Percentiles rank a stretch among this genome's conserved stretches.
phyloP scores from a whole-genome alignment of 2,113 vertebrate genomes.

The Oreotragus oreotragus region DNA sequence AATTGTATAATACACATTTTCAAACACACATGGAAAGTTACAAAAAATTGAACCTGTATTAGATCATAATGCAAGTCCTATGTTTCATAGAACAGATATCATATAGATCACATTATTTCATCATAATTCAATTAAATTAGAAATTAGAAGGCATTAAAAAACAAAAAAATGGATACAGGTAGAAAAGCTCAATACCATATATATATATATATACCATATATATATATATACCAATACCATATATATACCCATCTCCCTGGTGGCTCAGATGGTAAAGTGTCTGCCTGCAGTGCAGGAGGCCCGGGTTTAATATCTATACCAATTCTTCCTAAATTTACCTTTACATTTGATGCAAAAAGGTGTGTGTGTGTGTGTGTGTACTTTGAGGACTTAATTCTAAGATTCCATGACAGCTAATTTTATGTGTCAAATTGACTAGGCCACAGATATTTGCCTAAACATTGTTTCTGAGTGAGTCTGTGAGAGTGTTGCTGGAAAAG shows the following conservation, averaged over 20 bases:
- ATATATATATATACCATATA: no score
- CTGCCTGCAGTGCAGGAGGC: rapidly evolving
- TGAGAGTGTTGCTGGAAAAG: background rate
- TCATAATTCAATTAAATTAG: conserved; percentile 5
- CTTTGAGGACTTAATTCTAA: background rate
- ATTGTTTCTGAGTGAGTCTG: background rate
- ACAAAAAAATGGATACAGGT: background rate
- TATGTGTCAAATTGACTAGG: background rate
- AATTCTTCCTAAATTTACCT: background rate
- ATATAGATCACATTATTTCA: background rate
- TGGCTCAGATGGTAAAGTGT: no score
- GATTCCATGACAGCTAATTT: background rate
- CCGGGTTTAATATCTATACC: rapidly evolving
- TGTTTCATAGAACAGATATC: background rate
- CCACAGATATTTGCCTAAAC: background rate
- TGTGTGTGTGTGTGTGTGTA: background rate
- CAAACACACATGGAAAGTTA: background rate
- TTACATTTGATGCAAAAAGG: background rate
- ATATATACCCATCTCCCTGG: background rate
- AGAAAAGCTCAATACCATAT: background rate
- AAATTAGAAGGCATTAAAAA: background rate
- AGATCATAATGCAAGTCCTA: background rate
- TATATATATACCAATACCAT: background rate
- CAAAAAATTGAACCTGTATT: background rate
- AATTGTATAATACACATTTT: background rate